A percentile compares a stretch with the other conserved stretches of the same genome.
phyloP scores from a whole-genome alignment of 2,113 vertebrate species.

The Petaurus breviceps region DNA sequence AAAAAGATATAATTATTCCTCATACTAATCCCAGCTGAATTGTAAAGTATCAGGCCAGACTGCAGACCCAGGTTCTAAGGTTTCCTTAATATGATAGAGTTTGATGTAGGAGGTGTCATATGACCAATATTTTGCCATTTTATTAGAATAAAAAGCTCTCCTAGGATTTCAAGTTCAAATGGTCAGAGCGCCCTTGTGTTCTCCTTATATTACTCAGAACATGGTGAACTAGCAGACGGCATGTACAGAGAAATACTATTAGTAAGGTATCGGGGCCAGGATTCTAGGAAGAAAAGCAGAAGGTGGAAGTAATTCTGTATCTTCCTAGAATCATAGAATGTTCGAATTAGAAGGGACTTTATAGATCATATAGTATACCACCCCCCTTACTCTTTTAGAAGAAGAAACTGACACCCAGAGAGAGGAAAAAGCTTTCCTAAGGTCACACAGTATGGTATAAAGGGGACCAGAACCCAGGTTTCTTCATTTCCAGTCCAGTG shows the following conservation, averaged over 20 bases:
- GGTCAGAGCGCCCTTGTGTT: constrained; percentile 79
- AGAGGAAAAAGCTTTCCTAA: neutral
- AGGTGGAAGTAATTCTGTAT: neutral
- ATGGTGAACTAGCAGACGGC: constrained; percentile 62
- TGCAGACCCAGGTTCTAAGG: constrained; percentile 89
- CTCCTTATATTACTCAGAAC: constrained; percentile 57
- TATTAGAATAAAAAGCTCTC: constrained; percentile 94
- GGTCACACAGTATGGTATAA: constrained; percentile 28
- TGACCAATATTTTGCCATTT: constrained; percentile 91
- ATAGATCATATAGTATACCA: neutral
- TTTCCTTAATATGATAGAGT: constrained; percentile 96
- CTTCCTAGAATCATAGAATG: neutral
- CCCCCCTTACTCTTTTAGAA: neutral
- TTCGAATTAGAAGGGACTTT: neutral
- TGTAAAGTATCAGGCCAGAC: constrained; percentile 85
- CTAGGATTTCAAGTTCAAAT: constrained; percentile 90
- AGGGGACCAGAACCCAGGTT: neutral
- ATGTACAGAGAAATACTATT: constrained; percentile 50
- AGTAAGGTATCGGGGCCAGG: neutral
- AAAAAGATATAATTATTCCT: constrained; percentile 92
- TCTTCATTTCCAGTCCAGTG: neutral
- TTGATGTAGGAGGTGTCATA: constrained; percentile 92
- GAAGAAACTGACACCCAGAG: neutral
- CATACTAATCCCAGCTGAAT: constrained; percentile 86
- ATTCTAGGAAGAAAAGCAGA: neutral